These are phyloP conservation scores for Bursaphelenchus mucronatus DNA, from an alignment of 1,140 invertebrate genomes.

Conservation along the genomic window DNA sequence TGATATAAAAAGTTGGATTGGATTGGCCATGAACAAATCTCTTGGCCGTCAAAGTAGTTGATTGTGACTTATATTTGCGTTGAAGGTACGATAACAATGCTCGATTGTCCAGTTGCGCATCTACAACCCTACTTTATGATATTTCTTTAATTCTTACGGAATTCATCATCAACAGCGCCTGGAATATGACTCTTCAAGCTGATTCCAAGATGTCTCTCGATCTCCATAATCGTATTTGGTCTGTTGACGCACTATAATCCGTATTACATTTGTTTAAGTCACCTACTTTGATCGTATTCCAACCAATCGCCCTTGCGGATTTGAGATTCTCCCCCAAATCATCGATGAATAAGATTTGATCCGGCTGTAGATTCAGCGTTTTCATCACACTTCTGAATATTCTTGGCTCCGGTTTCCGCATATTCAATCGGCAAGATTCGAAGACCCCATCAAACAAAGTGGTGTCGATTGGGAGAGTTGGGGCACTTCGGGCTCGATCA, in stretches of 20 bases:
- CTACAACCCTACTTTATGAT: constrained; percentile 9
- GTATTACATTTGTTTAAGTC: constrained; percentile 19
- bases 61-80: constrained; percentile 42
- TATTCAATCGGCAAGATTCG: constrained; percentile 61
- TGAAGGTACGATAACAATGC: constrained; percentile 26
- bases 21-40: constrained; percentile 63
- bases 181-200: constrained; percentile 45
- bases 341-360: constrained; percentile 62
- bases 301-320: constrained; percentile 60
- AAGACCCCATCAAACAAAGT: constrained; percentile 61
- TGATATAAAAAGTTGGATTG: constrained; percentile 63
- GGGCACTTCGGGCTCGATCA: constrained; percentile 39
- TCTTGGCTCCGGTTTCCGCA: constrained; percentile 61
- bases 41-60: constrained; percentile 44
- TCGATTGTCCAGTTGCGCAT: constrained; percentile 2
- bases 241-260: constrained; percentile 40
- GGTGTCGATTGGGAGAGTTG: constrained; percentile 45
- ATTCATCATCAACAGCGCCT: constrained; percentile 47
- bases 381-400: constrained; percentile 60
- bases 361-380: constrained; percentile 50
- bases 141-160: constrained; percentile 20
- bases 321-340: constrained; percentile 63
- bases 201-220: constrained; percentile 57
- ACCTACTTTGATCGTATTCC: constrained; percentile 62
- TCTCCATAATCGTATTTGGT: constrained; percentile 57